These are phyloP conservation scores for Heliconius hermathena DNA, from an alignment of 1,140 invertebrate species.

Conservation along the genomic window DNA sequence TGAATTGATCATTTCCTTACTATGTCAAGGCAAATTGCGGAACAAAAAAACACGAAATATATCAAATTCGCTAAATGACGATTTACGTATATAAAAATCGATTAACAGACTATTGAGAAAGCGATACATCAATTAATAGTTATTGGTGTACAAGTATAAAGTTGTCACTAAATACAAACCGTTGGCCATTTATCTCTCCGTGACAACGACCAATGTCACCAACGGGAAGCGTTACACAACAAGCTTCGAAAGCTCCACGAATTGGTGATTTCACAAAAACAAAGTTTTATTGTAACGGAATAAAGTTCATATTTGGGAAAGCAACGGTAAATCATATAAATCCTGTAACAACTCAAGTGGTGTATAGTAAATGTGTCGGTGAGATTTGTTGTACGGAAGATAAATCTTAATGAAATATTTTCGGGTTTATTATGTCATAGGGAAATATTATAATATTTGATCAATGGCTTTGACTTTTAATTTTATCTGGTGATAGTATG, in stretches of 20 bases:
- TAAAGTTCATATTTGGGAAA: conserved; percentile 29
- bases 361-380: conserved; percentile 49
- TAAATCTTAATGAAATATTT: conserved; percentile 41
- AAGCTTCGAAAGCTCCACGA: conserved; percentile 44
- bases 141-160: conserved; percentile 53
- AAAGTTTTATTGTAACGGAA: conserved; percentile 31
- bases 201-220: conserved; percentile 68
- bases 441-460: not conserved
- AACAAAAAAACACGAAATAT: not conserved
- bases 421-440: not conserved
- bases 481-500: not conserved
- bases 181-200: conserved; percentile 64
- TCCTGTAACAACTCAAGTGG: conserved; percentile 53
- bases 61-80: too few relatives aligned
- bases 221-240: conserved; percentile 45
- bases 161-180: conserved; percentile 62
- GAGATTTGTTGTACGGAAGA: conserved; percentile 45
- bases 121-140: conserved; percentile 32
- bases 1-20: too few relatives aligned
- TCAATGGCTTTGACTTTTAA: not conserved
- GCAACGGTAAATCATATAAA: conserved; percentile 39
- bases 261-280: conserved; percentile 29
- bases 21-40: too few relatives aligned
- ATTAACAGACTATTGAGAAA: not conserved
- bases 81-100: too few relatives aligned